Base-by-base conservation (phyloP, 1,140 invertebrate species). In the Telenomus remus region DNA sequence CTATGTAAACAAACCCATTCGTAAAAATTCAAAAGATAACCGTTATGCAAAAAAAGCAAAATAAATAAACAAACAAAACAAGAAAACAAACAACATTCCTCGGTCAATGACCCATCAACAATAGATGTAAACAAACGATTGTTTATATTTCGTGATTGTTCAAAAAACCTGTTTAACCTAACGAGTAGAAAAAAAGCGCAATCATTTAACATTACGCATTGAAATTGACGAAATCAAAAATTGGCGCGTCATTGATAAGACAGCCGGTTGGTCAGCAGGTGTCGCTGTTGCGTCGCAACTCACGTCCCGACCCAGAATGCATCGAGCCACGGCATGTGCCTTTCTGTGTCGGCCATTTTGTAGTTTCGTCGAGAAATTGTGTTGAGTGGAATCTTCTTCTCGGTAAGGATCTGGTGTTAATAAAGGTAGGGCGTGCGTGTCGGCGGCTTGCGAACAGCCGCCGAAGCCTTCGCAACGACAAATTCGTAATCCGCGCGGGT, bases 281-380 rank as follows among this genome's bases (percentile, higher is more conserved):
- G 69, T 65, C 69, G 69, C 61, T 54, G 33, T 0, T 50, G 46
- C n/a, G 51, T 77, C 68, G 15, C 39, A 63, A 47, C 46, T 49
- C 53, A 48, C 56, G 55, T 78, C 69, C 57, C 74, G 79, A 79
- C 86, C 88, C 87, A 89, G 84, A 89, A 90, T 90, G 88, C 89
- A 90, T 85, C 86, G 89, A 89, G 87, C 87, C 87, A 87, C 91
- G 90, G 91, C 90, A 91, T 92, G 90, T 91, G 90, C 90, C 89
- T 89, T 87, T 89, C 88, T 87, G 87, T 87, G 89, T 90, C 90
- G 89, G 90, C 91, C 91, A 91, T 92, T 91, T 92, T 91, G 90
- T 90, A 90, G 90, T 91, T 89, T 90, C 88, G 86, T 89, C 88
- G 89, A 89, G 90, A 89, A 90, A 89, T 90, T 89, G 89, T 90